Base-by-base conservation (phyloP, 2,797 vertebrate species). In the Potorous gilbertii region DNA sequence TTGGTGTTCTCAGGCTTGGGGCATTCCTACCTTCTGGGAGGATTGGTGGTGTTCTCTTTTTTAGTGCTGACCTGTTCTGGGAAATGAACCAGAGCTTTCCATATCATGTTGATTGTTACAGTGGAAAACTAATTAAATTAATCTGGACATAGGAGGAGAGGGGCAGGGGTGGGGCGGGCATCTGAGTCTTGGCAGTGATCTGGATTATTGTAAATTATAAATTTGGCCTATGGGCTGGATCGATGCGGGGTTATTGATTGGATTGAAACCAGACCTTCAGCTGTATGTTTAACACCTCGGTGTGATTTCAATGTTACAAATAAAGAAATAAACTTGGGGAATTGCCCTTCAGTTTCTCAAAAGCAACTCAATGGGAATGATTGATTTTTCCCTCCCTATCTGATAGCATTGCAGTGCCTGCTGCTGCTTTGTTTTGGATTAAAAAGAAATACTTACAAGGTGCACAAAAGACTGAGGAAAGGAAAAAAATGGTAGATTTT, bases 381-480 rank as follows among this genome's bases (percentile, higher is more conserved):
- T 34, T 54, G 28, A 12, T 89, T 91, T 94, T 95, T 96, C 55
- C 62, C 3, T 8, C 16, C 6, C 66, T 18, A 46, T 27, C 40
- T 14, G 31, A 87, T 50, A 34, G 9, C 40, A 1, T 46, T 50
- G 40, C 9, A 50, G 24, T 87, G 8, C 74, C 24, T 50, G 74
- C 74, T 87, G 40, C 74, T 87, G 8, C 40, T 24, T 50, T 50
- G 24, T 87, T 4, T 27, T 11, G 40, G 40, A 87, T 87, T 50
- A 9, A 46, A 62, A 40, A 81, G 9, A 81, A 81, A 81, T 46
- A 74, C 34, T 66, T 66, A 40, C 81, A 0, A 90, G 54, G 90
- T 94, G 66, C n/a, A 97, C 9, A 24, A 87, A 90, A 92, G 87
- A 93, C 93, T 92, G 59, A 94, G 93, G 57, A 55, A 40, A 46